Conservation (phyloP, 2,888 invertebrate species). For the Leptopilina drosophilae region DNA sequence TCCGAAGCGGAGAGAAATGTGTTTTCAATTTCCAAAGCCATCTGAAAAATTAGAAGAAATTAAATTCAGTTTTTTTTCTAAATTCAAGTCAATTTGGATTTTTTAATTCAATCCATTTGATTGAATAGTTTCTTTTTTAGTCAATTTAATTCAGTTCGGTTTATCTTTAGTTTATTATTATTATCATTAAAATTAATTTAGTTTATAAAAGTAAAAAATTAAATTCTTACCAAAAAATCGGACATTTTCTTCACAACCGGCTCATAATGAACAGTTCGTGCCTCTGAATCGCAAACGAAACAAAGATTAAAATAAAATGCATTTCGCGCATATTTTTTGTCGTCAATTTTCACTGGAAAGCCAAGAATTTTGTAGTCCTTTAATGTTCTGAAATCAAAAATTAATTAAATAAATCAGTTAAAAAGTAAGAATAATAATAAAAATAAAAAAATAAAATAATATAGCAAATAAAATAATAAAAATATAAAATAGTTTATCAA, state of each 20-base stretch:
- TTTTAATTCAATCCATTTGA: no score
- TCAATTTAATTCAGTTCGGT: no score
- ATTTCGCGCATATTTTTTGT: constrained; percentile 93
- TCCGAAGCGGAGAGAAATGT: constrained; percentile 87
- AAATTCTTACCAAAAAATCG: constrained; percentile 85
- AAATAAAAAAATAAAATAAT: background rate
- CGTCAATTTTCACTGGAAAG: constrained; percentile 93
- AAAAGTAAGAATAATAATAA: background rate
- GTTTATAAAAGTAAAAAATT: background rate
- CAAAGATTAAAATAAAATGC: constrained; percentile 97
- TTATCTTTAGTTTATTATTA: background rate
- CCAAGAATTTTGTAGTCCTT: constrained; percentile 93
- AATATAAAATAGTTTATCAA: no score
- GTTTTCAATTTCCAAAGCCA: constrained; percentile 91
- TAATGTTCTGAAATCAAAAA: constrained; percentile 81
- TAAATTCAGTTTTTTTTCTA: no score
- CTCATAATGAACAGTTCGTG: constrained; percentile 94
- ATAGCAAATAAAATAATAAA: no score
- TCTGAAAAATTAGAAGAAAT: constrained; percentile 74
- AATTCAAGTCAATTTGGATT: no score
- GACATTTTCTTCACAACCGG: constrained; percentile 96
- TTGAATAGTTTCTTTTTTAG: no score
- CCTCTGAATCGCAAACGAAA: constrained; percentile 94
- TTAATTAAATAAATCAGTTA: background rate
- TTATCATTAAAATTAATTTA: background rate